These are phyloP conservation scores for Drosophila acutilabella DNA, from an alignment of 2,888 invertebrate genomes.

Conservation along the genomic window DNA sequence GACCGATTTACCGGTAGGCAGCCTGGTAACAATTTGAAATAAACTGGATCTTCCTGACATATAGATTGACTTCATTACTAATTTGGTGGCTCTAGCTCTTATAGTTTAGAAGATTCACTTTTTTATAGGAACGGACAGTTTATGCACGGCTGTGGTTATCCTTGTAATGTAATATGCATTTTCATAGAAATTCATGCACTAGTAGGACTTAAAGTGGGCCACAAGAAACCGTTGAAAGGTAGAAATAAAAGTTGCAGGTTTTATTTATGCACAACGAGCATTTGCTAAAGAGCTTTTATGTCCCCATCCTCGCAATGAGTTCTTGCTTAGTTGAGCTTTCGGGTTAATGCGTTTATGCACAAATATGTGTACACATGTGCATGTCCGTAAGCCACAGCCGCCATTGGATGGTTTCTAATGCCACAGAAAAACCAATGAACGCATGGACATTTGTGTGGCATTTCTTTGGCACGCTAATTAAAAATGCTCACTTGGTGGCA, in stretches of 20 bases:
- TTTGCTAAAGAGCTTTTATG: constrained; percentile 35
- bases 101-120: too few species aligned
- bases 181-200: constrained; percentile 54
- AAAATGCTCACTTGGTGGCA: constrained; percentile 61
- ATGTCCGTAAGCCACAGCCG: constrained; percentile 19
- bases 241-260: constrained; percentile 31
- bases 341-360: constrained; percentile 68
- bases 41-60: too few species aligned
- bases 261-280: constrained; percentile 21
- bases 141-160: constrained; percentile 5
- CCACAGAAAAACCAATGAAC: constrained; percentile 36
- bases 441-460: constrained; percentile 26
- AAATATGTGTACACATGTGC: constrained; percentile 17
- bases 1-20: too few species aligned
- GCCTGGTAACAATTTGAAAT: too few species aligned
- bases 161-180: constrained; percentile 1
- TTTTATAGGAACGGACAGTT: too few species aligned
- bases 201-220: constrained; percentile 54
- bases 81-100: too few species aligned
- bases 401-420: constrained; percentile 42
- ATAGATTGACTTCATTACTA: too few species aligned
- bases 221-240: constrained; percentile 15
- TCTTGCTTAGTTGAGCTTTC: constrained; percentile 60
- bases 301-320: constrained; percentile 25
- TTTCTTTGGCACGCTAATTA: constrained; percentile 62